Evolutionary conservation across 2,797 vertebrate species (phyloP).

Genomic region (Merluccius polli): DNA sequence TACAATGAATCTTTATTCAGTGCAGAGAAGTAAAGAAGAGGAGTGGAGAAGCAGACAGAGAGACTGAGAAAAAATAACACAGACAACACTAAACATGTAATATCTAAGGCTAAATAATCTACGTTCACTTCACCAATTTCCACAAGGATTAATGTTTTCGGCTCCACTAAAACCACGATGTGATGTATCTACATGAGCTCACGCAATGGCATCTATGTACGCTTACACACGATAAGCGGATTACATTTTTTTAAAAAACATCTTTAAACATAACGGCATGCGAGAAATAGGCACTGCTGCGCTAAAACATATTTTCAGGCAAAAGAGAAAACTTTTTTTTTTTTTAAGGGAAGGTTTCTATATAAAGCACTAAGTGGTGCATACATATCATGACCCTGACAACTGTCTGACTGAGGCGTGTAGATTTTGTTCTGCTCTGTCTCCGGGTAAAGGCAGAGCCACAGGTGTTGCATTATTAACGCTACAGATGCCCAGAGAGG

Average conservation of each 20-base stretch:
- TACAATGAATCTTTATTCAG: background rate
- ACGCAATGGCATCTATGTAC: background rate
- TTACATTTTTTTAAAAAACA: background rate
- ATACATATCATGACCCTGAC: background rate
- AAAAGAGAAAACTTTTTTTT: background rate
- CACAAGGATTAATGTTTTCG: background rate
- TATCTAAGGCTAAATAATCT: background rate
- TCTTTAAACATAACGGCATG: background rate
- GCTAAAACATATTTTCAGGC: background rate
- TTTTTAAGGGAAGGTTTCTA: background rate
- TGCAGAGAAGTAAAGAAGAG: constrained; percentile 6
- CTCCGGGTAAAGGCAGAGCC: background rate
- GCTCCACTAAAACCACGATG: background rate
- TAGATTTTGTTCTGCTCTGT: no score
- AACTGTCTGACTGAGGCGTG: background rate
- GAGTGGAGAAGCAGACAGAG: constrained; percentile 8
- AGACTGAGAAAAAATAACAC: background rate
- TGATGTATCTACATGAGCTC: background rate
- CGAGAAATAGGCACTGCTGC: background rate
- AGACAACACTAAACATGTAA: background rate
- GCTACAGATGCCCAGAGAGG: background rate
- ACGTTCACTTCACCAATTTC: background rate
- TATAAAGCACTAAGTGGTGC: constrained; percentile 1
- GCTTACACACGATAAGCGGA: background rate
- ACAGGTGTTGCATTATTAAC: background rate